Conservation (phyloP, 2,888 invertebrate species). For the Coelinius sp. region DNA sequence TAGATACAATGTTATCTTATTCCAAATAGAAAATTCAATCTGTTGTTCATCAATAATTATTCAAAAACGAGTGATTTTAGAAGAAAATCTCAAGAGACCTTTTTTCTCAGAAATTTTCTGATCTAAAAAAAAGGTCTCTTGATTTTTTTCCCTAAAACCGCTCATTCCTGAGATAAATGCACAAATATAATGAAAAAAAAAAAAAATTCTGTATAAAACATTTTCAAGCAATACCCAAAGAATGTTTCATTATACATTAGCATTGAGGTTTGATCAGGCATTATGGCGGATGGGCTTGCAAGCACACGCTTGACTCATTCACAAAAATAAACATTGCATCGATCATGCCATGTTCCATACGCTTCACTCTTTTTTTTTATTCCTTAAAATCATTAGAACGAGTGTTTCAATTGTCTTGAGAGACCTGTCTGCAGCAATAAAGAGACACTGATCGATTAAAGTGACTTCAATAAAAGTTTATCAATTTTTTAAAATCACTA, state of each 20-base stretch:
- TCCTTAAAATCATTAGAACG: background rate
- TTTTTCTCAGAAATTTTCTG: too few species aligned
- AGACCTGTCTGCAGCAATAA: background rate
- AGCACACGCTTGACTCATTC: background rate
- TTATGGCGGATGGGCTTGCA: background rate
- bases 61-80: too few species aligned
- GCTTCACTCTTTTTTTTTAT: background rate
- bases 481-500: constrained; percentile 6
- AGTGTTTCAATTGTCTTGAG: constrained; percentile 3
- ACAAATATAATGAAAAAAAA: too few species aligned
- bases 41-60: too few species aligned
- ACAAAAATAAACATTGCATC: constrained; percentile 23
- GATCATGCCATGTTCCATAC: background rate
- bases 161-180: too few species aligned
- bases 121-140: too few species aligned
- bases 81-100: too few species aligned
- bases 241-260: background rate
- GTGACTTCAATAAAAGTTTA: background rate
- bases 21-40: too few species aligned
- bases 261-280: background rate
- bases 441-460: constrained; percentile 20
- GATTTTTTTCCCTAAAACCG: too few species aligned
- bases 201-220: background rate
- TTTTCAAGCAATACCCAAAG: background rate
- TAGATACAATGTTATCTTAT: background rate